Evolutionary conservation across 1,140 invertebrate genomes (phyloP).

Genomic region (Trichonephila clavata): DNA sequence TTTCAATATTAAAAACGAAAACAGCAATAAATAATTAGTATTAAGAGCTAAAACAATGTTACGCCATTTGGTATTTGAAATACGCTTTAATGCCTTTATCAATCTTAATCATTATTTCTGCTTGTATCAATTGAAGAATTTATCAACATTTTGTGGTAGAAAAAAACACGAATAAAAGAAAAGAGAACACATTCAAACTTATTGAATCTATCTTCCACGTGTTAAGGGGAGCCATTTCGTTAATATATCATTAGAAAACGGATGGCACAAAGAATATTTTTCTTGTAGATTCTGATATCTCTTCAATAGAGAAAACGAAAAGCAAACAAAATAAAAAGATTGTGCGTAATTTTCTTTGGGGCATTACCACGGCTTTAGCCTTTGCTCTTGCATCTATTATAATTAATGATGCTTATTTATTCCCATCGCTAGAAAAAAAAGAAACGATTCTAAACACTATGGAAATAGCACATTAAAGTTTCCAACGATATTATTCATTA

Average conservation of each 20-base stretch:
- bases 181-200: conserved; percentile 30
- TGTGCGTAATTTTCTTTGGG: conserved; percentile 58
- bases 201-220: conserved; percentile 46
- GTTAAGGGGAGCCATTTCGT: conserved; percentile 34
- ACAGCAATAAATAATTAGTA: too few relatives aligned
- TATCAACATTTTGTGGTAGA: conserved; percentile 5
- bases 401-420: conserved; percentile 65
- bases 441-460: conserved; percentile 59
- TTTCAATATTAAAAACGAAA: too few relatives aligned
- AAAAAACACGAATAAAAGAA: conserved; percentile 20
- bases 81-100: conserved; percentile 4
- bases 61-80: background rate
- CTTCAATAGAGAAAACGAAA: conserved; percentile 60
- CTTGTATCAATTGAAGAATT: conserved; percentile 27
- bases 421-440: conserved; percentile 28
- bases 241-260: conserved; percentile 60
- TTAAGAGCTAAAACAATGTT: background rate
- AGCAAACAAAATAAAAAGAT: conserved; percentile 54
- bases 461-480: conserved; percentile 64
- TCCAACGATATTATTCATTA: conserved; percentile 64
- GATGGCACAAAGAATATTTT: conserved; percentile 49
- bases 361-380: conserved; percentile 58
- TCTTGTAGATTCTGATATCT: conserved; percentile 58
- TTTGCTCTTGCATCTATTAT: conserved; percentile 60
- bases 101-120: conserved; percentile 1